These are phyloP conservation scores for Leucoraja erinaceus DNA, from an alignment of 2,113 vertebrate species.

Conservation along the genomic window DNA sequence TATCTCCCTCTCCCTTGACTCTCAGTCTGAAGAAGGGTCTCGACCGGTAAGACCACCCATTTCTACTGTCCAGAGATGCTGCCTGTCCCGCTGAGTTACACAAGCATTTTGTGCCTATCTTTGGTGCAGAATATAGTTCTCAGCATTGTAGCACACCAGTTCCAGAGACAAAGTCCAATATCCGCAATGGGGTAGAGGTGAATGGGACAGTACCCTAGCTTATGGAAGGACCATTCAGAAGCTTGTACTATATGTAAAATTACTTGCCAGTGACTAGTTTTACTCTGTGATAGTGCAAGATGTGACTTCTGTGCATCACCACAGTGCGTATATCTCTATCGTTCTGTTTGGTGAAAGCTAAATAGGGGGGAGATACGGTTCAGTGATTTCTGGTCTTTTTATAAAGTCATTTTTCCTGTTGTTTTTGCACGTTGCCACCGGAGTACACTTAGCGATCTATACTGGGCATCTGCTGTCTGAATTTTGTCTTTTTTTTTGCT, in stretches of 20 bases:
- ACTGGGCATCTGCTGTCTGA: constrained; percentile 58
- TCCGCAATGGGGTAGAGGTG: too few relatives aligned
- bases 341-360: constrained; percentile 22
- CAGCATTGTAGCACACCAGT: too few relatives aligned
- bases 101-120: too few relatives aligned
- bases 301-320: not conserved
- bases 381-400: constrained; percentile 57
- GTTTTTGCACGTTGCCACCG: constrained; percentile 94
- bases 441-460: constrained; percentile 78
- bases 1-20: too few relatives aligned
- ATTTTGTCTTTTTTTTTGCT: constrained; percentile 60
- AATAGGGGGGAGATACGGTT: constrained; percentile 59
- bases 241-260: not conserved
- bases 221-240: too few relatives aligned
- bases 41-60: too few relatives aligned
- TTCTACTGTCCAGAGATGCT: too few relatives aligned
- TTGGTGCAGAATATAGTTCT: too few relatives aligned
- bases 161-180: too few relatives aligned
- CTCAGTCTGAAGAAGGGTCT: too few relatives aligned
- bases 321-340: not conserved
- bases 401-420: constrained; percentile 68
- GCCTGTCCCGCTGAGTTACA: too few relatives aligned
- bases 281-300: not conserved
- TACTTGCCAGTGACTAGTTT: not conserved
- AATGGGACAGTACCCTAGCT: too few relatives aligned